Evolutionary conservation across 2,797 vertebrate genomes (phyloP).

Genomic region (Podarcis siculus): DNA sequence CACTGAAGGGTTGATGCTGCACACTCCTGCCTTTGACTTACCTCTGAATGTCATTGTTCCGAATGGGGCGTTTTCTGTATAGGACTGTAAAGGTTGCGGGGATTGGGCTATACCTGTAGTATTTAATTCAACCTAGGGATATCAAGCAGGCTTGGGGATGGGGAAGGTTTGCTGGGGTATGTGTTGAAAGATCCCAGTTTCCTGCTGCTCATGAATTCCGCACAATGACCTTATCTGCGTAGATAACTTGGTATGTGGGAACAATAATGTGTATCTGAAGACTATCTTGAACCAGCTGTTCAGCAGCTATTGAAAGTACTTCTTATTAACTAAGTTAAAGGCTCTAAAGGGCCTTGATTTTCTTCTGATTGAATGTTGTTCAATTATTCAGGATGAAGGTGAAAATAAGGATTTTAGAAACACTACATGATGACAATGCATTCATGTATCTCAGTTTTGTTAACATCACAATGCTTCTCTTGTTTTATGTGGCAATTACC

Average conservation of each 20-base stretch:
- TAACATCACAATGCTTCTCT: not conserved
- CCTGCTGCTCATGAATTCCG: not conserved
- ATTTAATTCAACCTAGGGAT: not conserved
- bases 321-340: not conserved
- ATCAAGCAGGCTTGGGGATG: not conserved
- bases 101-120: not conserved
- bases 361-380: not conserved
- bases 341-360: not conserved
- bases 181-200: not conserved
- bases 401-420: not conserved
- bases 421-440: not conserved
- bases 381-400: not conserved
- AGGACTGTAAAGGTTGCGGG: not conserved
- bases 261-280: not conserved
- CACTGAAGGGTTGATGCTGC: not conserved
- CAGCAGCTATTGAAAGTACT: not conserved
- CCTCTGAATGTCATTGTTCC: not conserved
- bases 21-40: not conserved
- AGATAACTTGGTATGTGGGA: not conserved
- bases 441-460: not conserved
- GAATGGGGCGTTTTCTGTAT: not conserved
- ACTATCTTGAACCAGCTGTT: not conserved
- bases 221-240: not conserved
- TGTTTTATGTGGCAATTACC: no score
- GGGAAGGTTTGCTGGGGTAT: no score